Evolutionary conservation across 2,888 invertebrate species (phyloP), one percentile per base, ranked within the genome.

Genomic region (Venusia cambrica): DNA sequence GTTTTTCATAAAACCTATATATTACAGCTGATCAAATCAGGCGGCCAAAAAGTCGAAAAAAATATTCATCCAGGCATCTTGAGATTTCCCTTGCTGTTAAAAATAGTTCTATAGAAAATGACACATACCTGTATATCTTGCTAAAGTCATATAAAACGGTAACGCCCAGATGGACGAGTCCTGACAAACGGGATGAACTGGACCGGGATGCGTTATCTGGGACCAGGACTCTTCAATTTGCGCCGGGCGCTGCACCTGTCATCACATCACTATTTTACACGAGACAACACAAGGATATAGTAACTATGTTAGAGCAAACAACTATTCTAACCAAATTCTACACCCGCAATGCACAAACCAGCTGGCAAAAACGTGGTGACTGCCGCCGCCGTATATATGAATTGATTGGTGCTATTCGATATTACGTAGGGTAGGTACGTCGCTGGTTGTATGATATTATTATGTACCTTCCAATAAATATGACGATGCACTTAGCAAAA

Each of bases 111-210:
- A 32, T 11, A 22, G 14, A 33, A 27, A 44, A 33, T 43, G 35
- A 33, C 56, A 89, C 92, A 92, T 77, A 95, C 95, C 95, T 94
- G 91, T 93, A 90, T 90, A 92, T 92, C 92, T 94, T 94, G 92
- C 94, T 95, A 95, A 95, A 95, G 95, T 95, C 96, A 96, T 96
- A 96, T 96, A 96, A 96, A 94, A 94, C 90, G 91, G 91, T 94
- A 92, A 91, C 93, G 93, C 93, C 93, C 93, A 91, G 90, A 90
- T 92, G 93, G 93, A 93, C 93, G 93, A 90, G 87, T 87, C 87
- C 87, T 75, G 78, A 69, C 80, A 73, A 80, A 77, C 73, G 78
- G 77, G 83, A 81, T 77, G 79, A 87, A 88, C 78, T 76, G 77
- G 78, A 76, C 71, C 79, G 79, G 67, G 71, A 71, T 65, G 70